A percentile compares a stretch with the other conserved stretches of the same genome.
Conservation (phyloP, 2,888 invertebrate genomes). For the Temnothorax rugatulus region DNA sequence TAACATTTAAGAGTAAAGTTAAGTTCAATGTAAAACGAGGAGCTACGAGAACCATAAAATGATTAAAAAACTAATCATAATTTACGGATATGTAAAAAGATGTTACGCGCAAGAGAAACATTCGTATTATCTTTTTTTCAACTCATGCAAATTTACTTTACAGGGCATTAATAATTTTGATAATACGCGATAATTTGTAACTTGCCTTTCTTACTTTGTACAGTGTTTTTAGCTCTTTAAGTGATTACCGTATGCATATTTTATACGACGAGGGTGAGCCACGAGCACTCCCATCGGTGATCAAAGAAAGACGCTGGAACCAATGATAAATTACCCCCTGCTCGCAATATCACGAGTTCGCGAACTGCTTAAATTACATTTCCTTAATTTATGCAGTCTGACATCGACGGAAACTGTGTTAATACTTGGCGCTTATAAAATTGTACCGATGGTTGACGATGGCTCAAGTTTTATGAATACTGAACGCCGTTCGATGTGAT, state of each 20-base stretch:
- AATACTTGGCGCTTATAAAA: conserved; percentile 51
- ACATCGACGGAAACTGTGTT: conserved; percentile 52
- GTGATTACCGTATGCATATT: conserved; percentile 53
- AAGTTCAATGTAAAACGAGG: not conserved
- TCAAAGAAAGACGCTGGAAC: conserved; percentile 43
- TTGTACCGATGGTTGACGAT: conserved; percentile 52
- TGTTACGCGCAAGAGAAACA: not conserved
- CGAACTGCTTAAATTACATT: conserved; percentile 45
- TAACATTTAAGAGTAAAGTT: not conserved
- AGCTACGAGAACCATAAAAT: not conserved
- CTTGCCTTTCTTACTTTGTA: conserved; percentile 14
- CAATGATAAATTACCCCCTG: conserved; percentile 41
- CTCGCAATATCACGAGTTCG: conserved; percentile 50
- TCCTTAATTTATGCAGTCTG: conserved; percentile 48
- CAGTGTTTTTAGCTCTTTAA: conserved; percentile 23
- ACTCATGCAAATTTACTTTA: conserved; percentile 11
- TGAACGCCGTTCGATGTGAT: conserved; percentile 12
- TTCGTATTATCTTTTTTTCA: not conserved
- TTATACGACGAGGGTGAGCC: conserved; percentile 27
- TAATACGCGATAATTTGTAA: conserved; percentile 20
- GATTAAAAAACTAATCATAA: not conserved
- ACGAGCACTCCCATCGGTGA: conserved; percentile 25
- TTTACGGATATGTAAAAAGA: not conserved
- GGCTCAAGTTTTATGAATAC: conserved; percentile 47
- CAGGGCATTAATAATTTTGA: conserved; percentile 17